Evolutionary conservation across 2,888 invertebrate species (phyloP), one percentile per base, ranked within the genome.

Genomic region (Philaethria dido): DNA sequence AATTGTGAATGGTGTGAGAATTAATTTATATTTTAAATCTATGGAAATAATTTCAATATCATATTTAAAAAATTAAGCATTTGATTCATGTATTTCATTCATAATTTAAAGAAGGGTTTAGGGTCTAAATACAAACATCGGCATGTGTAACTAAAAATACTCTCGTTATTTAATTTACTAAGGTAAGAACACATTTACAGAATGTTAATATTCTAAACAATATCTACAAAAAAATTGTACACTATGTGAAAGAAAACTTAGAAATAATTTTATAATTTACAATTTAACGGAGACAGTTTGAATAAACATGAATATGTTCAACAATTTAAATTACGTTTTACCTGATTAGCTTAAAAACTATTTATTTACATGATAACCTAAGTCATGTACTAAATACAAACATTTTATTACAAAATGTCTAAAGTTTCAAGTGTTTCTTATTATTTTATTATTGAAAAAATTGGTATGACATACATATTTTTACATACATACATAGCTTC

Each of bases 131-230:
- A 89, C 82, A 80, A 86, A 88, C 83, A 83, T 73, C 79, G 66
- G 74, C 75, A 77, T 87, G 84, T 89, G 88, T 92, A 93, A 93
- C 93, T 93, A 93, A 93, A 50, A 93, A 92, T 92, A 93, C 92
- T 90, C 84, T 90, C 89, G 86, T 92, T 92, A 93, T 93, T 93
- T 93, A 93, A 93, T 93, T 93, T 93, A 93, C 92, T 93, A 93
- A 79, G 83, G 86, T 92, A 93, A 93, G 93, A 93, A 93, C 93
- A 93, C 93, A 93, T 92, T 92, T 92, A 93, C 92, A 93, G 87
- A 91, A 91, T 93, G 92, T 93, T 93, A 93, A 88, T 89, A 84
- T 84, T 83, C 91, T 92, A 89, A 88, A 86, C 81, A 86, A 83
- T 92, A 92, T 93, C 90, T 92, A 93, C 92, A 92, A 89, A 89